phyloP scores from a whole-genome alignment of 2,797 vertebrate species.

The Sebastes goodei region DNA sequence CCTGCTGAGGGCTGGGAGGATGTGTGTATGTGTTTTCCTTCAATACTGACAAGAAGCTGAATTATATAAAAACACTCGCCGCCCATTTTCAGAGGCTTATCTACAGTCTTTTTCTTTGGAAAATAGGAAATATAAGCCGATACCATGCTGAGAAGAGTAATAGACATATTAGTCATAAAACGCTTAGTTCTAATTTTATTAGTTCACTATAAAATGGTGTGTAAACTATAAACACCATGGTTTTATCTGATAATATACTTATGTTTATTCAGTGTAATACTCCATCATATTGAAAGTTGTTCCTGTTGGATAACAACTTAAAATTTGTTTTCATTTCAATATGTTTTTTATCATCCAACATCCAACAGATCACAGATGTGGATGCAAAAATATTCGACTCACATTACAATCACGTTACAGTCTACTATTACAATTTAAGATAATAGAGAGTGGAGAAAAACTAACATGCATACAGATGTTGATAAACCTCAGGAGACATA shows the following conservation, averaged over 20 bases:
- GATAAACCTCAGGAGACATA: not conserved
- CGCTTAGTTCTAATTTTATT: not conserved
- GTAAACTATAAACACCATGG: not conserved
- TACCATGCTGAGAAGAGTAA: not conserved
- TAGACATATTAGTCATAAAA: not conserved
- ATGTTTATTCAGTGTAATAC: not conserved
- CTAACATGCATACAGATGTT: not conserved
- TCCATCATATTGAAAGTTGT: not conserved
- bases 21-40: slow-evolving; percentile 51
- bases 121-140: not conserved
- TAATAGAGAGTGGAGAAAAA: not conserved
- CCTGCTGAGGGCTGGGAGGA: slow-evolving; percentile 49
- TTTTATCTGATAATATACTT: not conserved
- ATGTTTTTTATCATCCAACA: not conserved
- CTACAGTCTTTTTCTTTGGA: not conserved
- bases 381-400: not conserved
- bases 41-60: slow-evolving; percentile 11
- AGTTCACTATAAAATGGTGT: not conserved
- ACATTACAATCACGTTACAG: not conserved
- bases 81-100: not conserved
- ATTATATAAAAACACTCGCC: slow-evolving; percentile 15
- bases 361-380: not conserved
- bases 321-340: not conserved
- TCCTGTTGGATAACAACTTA: not conserved
- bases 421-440: not conserved